Base-by-base conservation (phyloP, 2,113 vertebrate genomes). In the Zosterops lateralis region DNA sequence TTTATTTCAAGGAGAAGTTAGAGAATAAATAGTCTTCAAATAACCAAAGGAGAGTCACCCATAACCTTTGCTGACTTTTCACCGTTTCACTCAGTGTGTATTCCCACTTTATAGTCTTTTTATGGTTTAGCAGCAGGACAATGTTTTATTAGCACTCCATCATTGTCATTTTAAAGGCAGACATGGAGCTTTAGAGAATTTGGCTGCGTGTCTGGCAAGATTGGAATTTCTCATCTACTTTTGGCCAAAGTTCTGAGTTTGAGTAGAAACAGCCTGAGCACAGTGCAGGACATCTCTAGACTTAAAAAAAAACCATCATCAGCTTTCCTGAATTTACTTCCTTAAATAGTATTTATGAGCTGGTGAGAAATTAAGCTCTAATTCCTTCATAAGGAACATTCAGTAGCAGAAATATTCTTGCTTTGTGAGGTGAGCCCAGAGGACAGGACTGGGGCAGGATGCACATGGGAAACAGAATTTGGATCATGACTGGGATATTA, bases 321-420 rank as follows among this genome's bases (percentile, higher is more conserved):
- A 98, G 96, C 89, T 98, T 98, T 89, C 98, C 98, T 67, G 96
- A 98, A 91, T 98, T 99, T 92, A 98, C 97, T 57, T 98, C 91
- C 72, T 97, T 99, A 89, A 97, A 98, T 78, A 98, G 98, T 85
- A 92, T 98, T 84, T 97, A 98, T 77, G 96, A 98, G 84, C 94
- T 99, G 98, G 98, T 99, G 96, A 97, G 95, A 95, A 94, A 79
- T n/a, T 31, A 44, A 54, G 15, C 12, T 89, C 32, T 42, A 60
- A 19, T 90, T 78, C 14, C 47, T 78, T 90, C 40, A 28, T 19
- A 64, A 47, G 32, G 12, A 89, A 66, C 11, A 36, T 36, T 57
- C 17, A 36, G 26, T 31, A 50, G 14, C 36, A 78, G 60, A 64
- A 68, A 48, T 70, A 65, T 58, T 47, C 32, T 79, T 60, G 13